Conservation (phyloP, 1,140 invertebrate genomes). For the Spodoptera litura region DNA sequence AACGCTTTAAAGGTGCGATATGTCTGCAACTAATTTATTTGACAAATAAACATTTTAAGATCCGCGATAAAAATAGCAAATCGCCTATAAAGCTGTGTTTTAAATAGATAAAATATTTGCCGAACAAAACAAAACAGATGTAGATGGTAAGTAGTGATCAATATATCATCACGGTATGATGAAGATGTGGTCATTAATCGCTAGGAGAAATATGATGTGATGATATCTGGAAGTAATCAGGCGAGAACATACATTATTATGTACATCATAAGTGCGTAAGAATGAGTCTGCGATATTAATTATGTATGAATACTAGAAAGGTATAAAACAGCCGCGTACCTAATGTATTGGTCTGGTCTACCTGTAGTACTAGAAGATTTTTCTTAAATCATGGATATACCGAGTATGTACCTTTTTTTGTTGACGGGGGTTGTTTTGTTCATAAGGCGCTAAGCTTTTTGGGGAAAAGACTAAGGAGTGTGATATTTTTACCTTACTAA, state of each 20-base stretch:
- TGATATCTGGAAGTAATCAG: not conserved
- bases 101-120: not conserved
- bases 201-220: not conserved
- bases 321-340: too few species aligned
- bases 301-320: not conserved
- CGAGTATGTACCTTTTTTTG: too few species aligned
- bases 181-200: slow-evolving; percentile 14
- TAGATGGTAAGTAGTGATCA: not conserved
- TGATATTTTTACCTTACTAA: too few species aligned
- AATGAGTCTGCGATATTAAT: not conserved
- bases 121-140: slow-evolving; percentile 9
- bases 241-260: not conserved
- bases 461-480: too few species aligned
- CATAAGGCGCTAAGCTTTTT: too few species aligned
- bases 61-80: not conserved
- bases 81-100: not conserved
- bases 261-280: not conserved
- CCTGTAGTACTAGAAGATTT: too few species aligned
- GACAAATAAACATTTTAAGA: not conserved
- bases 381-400: too few species aligned
- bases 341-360: too few species aligned
- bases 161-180: slow-evolving; percentile 9
- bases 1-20: too few species aligned
- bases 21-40: too few species aligned
- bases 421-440: too few species aligned